Evolutionary conservation across 2,113 vertebrate genomes (phyloP).

Genomic region (Synchiropus splendidus): DNA sequence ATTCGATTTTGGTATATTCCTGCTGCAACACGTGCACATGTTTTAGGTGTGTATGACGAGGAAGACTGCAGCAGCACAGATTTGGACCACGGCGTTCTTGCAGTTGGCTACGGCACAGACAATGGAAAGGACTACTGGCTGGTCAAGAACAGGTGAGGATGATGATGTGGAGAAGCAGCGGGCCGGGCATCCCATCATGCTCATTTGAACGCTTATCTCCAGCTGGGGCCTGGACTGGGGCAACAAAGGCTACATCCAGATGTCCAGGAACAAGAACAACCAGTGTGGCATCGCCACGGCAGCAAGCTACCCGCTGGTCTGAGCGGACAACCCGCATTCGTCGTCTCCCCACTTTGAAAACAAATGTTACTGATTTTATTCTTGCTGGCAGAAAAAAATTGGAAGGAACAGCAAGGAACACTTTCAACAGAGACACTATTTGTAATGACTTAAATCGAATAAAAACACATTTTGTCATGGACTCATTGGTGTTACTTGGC

Average conservation of each 20-base stretch:
- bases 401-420: too few species aligned
- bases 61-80: conserved; percentile 50
- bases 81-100: conserved; percentile 62
- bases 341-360: too few species aligned
- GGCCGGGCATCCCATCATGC: too few species aligned
- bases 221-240: conserved; percentile 70
- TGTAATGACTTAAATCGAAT: too few species aligned
- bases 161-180: too few species aligned
- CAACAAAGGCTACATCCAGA: conserved; percentile 63
- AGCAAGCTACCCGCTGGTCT: conserved; percentile 68
- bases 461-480: too few species aligned
- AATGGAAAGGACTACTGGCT: conserved; percentile 60
- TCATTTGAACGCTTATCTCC: too few species aligned
- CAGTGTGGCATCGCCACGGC: conserved; percentile 68
- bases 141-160: conserved; percentile 69
- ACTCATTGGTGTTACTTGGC: too few species aligned
- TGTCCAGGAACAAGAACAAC: conserved; percentile 67
- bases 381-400: too few species aligned
- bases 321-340: conserved; percentile 9
- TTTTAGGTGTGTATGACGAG: conserved; percentile 70
- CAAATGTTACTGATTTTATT: too few species aligned
- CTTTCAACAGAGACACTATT: too few species aligned
- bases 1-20: background rate
- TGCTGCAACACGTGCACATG: too few species aligned
- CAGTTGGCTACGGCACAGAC: conserved; percentile 60